Evolutionary conservation across 1,140 invertebrate genomes (phyloP), one percentile per base, ranked within the genome.

Genomic region (Papilio polyxenes): DNA sequence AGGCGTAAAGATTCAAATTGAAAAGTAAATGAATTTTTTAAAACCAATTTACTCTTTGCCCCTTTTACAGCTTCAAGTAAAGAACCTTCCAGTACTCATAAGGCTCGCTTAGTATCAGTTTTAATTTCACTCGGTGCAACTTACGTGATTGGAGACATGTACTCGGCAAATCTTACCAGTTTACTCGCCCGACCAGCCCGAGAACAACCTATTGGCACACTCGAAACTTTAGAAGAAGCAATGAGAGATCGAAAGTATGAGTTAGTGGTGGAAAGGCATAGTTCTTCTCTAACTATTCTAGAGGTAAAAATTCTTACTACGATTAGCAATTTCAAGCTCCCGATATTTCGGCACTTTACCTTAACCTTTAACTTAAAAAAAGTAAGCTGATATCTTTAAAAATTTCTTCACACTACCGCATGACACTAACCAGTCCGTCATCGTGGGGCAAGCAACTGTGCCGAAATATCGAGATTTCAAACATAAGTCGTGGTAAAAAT

Each of bases 61-160:
- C n/a, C 65, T 15, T 75, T 84, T 83, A 49, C 87, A 95, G 89
- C 90, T 90, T 95, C 95, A 40, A 95, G 91, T 72, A 94, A 94
- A 83, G 94, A 96, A 75, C 95, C 96, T 20, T 95, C 95, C 31
- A 94, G 95, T 9, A 96, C 95, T 4, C 93, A 95, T 84, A 96
- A 96, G 85, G 95, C 96, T 2, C 95, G 96, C 80, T 95, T 96
- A 56, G 92, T 97, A 5, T 95, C 95, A 3, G 95, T 96, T 10
- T 89, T 97, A 1, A 93, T 97, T 81, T 96, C 96, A 78, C 92
- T 97, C 8, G 95, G 96, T 23, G 95, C 96, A 17, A 97, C 96
- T 1, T 97, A 97, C 90, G 96, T 97, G 0, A 96, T 97, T 62
- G 96, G 96, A 3, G 96, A 97, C 87, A 96, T 97, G 92, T 97